Percentiles rank a stretch among this genome's conserved stretches.
These are phyloP conservation scores for Actinia equina DNA, from an alignment of 64 coral and sea anemone species.

Conservation along the genomic window DNA sequence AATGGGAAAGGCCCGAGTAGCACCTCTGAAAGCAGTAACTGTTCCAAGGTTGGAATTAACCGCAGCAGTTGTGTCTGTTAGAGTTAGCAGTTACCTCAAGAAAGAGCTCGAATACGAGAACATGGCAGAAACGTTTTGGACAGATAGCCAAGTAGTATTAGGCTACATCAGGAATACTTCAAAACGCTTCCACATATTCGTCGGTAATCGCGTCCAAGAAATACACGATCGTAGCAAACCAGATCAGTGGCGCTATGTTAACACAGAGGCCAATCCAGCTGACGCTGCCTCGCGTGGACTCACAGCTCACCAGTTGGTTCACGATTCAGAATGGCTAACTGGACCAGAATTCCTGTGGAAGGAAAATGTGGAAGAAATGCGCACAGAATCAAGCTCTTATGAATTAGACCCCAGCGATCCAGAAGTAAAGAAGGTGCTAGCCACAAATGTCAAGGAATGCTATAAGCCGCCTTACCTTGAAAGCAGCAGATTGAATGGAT, in stretches of 20 bases:
- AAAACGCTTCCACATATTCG: conserved; percentile 37
- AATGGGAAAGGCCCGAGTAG: conserved; percentile 8
- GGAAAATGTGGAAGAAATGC: background rate
- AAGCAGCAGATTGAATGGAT: conserved; percentile 21
- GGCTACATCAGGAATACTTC: conserved; percentile 34
- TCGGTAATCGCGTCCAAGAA: conserved; percentile 44
- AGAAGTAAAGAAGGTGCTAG: background rate
- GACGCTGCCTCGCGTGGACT: conserved; percentile 43
- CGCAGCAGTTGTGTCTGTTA: background rate
- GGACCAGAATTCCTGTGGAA: conserved; percentile 46
- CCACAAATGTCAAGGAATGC: background rate
- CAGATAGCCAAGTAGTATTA: conserved; percentile 27
- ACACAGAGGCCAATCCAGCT: conserved; percentile 32
- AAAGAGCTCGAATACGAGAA: background rate
- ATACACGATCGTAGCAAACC: conserved; percentile 12
- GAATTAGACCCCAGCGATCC: background rate
- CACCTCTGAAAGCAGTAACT: conserved; percentile 16
- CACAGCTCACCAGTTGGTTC: conserved; percentile 15
- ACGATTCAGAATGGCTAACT: background rate
- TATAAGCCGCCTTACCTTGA: background rate
- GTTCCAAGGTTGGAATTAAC: conserved; percentile 20
- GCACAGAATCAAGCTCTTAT: background rate
- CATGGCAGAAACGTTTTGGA: background rate
- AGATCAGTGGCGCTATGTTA: conserved; percentile 11
- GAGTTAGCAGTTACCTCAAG: background rate